A percentile compares a stretch with the other conserved stretches of the same genome.
phyloP scores from a whole-genome alignment of 2,113 vertebrate genomes.

The Puntigrus tetrazona region DNA sequence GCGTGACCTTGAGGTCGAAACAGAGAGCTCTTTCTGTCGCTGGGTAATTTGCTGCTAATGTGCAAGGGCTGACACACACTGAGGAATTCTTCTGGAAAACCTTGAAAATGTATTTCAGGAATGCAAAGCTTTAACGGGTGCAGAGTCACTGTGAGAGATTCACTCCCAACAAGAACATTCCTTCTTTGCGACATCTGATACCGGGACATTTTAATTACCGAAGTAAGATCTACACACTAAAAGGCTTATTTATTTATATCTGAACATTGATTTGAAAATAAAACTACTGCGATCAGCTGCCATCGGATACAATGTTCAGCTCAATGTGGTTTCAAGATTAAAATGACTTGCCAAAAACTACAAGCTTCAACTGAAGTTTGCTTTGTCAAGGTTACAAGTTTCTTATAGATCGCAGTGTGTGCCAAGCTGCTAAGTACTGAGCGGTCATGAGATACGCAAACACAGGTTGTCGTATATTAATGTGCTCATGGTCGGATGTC shows the following conservation, averaged over 20 bases:
- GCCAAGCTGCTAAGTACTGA: neutral
- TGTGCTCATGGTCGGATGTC: neutral
- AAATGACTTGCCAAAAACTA: too few species aligned
- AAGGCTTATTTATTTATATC: neutral
- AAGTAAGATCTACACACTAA: neutral
- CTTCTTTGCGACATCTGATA: neutral
- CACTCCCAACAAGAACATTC: neutral
- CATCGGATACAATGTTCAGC: neutral
- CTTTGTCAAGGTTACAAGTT: neutral
- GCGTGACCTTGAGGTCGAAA: neutral
- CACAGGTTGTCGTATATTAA: neutral
- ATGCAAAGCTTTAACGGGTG: neutral
- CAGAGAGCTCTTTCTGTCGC: neutral
- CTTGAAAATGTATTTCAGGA: neutral
- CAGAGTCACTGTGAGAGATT: neutral
- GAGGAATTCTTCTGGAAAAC: constrained; percentile 9
- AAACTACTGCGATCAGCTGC: neutral
- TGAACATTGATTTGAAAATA: neutral
- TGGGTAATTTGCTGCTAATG: neutral
- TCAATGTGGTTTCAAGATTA: neutral
- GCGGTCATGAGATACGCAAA: neutral
- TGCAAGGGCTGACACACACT: neutral
- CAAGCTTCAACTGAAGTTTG: neutral
- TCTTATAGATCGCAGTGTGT: neutral
- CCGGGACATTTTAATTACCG: neutral